Evolutionary conservation across 1,140 invertebrate species (phyloP).

Genomic region (Bradysia coprophila): DNA sequence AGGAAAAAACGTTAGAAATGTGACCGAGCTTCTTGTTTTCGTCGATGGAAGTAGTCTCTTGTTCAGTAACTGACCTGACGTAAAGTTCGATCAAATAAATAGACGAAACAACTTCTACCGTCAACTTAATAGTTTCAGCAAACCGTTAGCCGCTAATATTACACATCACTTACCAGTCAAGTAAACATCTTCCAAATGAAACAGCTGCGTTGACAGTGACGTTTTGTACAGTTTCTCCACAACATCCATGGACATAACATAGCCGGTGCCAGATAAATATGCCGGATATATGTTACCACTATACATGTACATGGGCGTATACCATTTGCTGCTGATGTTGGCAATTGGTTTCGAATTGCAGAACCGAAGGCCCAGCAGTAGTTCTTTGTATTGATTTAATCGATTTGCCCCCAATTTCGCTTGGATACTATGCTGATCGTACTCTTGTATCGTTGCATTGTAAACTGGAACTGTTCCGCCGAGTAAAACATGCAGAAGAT

Average conservation of each 20-base stretch:
- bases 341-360: conserved; percentile 51
- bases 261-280: conserved; percentile 71
- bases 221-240: conserved; percentile 44
- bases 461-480: conserved; percentile 22
- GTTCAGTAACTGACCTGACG: no score
- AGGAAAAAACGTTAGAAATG: no score
- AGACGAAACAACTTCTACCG: no score
- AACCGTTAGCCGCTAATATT: no score
- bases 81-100: no score
- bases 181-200: conserved; percentile 74
- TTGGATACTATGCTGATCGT: conserved; percentile 10
- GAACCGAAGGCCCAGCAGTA: conserved; percentile 53
- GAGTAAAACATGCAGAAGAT: conserved; percentile 27
- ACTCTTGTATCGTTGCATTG: conserved; percentile 17
- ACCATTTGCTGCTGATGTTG: conserved; percentile 61
- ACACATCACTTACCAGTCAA: conserved; percentile 54
- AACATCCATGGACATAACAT: conserved; percentile 55
- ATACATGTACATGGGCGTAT: conserved; percentile 65
- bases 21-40: no score
- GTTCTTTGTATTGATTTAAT: conserved; percentile 17
- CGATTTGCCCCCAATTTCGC: conserved; percentile 11
- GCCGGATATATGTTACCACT: conserved; percentile 44
- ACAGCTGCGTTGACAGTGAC: conserved; percentile 43
- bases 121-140: no score
- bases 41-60: no score